Evolutionary conservation across 2,888 invertebrate genomes (phyloP).

Genomic region (Yponomeuta malinellus): DNA sequence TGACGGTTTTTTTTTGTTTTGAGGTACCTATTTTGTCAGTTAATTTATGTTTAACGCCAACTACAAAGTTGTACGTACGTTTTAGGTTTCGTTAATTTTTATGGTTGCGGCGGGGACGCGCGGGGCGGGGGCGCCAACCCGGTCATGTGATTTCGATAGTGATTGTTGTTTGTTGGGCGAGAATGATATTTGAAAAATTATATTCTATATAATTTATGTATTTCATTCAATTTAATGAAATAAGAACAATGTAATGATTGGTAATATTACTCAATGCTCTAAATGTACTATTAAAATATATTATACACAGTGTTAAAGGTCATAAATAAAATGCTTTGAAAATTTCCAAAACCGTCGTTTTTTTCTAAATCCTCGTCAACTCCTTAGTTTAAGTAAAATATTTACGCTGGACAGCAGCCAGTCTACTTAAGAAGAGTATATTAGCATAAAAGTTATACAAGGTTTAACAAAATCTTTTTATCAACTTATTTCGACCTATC

Average conservation of each 20-base stretch:
- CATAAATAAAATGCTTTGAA: slow-evolving; percentile 77
- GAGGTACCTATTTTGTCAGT: slow-evolving; percentile 23
- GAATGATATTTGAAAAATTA: slow-evolving; percentile 65
- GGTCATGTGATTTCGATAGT: slow-evolving; percentile 59
- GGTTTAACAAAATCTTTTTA: too few relatives aligned
- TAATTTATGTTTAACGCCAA: slow-evolving; percentile 31
- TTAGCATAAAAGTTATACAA: too few relatives aligned
- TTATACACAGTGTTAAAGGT: slow-evolving; percentile 77
- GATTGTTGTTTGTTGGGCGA: slow-evolving; percentile 72
- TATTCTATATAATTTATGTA: slow-evolving; percentile 72
- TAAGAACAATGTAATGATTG: slow-evolving; percentile 76
- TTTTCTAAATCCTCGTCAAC: slow-evolving; percentile 22
- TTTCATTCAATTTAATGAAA: slow-evolving; percentile 70
- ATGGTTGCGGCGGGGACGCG: slow-evolving; percentile 27
- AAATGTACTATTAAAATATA: slow-evolving; percentile 78
- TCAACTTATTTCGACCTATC: too few relatives aligned
- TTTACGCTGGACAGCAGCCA: too few relatives aligned
- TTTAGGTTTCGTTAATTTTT: slow-evolving; percentile 23
- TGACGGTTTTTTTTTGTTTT: slow-evolving; percentile 41
- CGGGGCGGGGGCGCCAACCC: slow-evolving; percentile 20
- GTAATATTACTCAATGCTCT: slow-evolving; percentile 77
- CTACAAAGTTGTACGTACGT: background rate
- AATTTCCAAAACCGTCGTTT: slow-evolving; percentile 67
- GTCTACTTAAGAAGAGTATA: too few relatives aligned
- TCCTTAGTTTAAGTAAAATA: too few relatives aligned